Conservation (phyloP, 2,888 invertebrate genomes). For the Drosophila dives region DNA sequence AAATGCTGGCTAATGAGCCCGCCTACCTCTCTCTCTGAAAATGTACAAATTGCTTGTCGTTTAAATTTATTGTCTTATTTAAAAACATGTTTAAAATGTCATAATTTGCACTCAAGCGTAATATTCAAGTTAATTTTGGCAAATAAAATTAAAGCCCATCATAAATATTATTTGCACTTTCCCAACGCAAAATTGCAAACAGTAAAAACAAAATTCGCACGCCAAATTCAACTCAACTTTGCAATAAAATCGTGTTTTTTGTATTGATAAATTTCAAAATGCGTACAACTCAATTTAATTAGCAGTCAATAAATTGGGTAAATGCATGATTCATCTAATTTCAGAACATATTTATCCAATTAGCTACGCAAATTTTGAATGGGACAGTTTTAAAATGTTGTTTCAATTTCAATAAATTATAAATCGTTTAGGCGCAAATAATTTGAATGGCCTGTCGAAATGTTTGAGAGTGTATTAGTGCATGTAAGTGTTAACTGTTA, state of each 20-base stretch:
- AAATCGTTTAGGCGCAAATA: constrained; percentile 1
- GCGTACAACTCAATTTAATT: constrained; percentile 3
- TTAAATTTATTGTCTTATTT: constrained; percentile 17
- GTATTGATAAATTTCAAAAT: background rate
- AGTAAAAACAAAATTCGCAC: background rate
- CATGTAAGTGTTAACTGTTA: constrained; percentile 23
- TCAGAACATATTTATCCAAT: constrained; percentile 1
- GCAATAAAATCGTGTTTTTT: background rate
- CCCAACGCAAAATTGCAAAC: background rate
- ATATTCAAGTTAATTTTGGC: background rate
- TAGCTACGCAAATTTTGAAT: constrained; percentile 1
- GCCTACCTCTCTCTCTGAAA: background rate
- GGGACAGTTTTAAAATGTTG: background rate
- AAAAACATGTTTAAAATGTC: constrained; percentile 34
- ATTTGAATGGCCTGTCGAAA: constrained; percentile 26
- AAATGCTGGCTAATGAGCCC: constrained; percentile 24
- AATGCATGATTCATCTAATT: background rate
- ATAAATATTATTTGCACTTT: background rate
- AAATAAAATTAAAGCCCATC: background rate
- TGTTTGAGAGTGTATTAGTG: constrained; percentile 1
- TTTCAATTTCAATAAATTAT: constrained; percentile 23
- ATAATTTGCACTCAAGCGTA: constrained; percentile 3
- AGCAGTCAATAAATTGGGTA: background rate
- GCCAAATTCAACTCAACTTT: background rate
- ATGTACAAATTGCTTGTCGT: background rate